A percentile compares a stretch with the other conserved stretches of the same genome.
Conservation (phyloP, 2,888 invertebrate species). For the Prosopocoilus inquinatus region DNA sequence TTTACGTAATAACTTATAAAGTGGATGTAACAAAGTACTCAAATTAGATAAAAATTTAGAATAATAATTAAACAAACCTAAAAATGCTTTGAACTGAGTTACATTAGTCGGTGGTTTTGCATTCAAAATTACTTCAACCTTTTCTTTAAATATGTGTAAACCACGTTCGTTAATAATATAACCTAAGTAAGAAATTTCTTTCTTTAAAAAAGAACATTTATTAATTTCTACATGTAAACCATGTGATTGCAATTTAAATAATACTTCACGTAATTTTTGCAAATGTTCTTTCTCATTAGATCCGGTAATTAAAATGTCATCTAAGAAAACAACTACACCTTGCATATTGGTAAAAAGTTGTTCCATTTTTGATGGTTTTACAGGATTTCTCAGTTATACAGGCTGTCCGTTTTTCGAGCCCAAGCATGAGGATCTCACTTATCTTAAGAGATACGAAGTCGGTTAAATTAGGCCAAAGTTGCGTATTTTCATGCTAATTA, state of each 20-base stretch:
- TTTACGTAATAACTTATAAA: background rate
- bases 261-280: slow-evolving; percentile 10
- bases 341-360: slow-evolving; percentile 14
- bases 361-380: too few species aligned
- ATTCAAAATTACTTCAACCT: background rate
- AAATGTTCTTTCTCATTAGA: background rate
- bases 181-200: slow-evolving; percentile 11
- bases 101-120: background rate
- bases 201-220: background rate
- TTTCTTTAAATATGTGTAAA: background rate
- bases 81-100: background rate
- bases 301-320: slow-evolving; percentile 18
- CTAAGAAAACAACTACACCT: slow-evolving; percentile 8
- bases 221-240: slow-evolving; percentile 19
- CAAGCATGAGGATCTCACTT: too few species aligned
- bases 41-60: background rate
- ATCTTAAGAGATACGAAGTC: too few species aligned
- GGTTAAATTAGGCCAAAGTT: too few species aligned
- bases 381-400: too few species aligned
- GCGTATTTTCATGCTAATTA: too few species aligned
- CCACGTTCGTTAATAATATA: background rate
- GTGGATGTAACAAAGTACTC: background rate
- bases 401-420: too few species aligned
- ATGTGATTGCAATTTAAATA: slow-evolving; percentile 15
- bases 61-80: background rate